Evolutionary conservation across 2,797 vertebrate species (phyloP).

Genomic region (Erethizon dorsatum): DNA sequence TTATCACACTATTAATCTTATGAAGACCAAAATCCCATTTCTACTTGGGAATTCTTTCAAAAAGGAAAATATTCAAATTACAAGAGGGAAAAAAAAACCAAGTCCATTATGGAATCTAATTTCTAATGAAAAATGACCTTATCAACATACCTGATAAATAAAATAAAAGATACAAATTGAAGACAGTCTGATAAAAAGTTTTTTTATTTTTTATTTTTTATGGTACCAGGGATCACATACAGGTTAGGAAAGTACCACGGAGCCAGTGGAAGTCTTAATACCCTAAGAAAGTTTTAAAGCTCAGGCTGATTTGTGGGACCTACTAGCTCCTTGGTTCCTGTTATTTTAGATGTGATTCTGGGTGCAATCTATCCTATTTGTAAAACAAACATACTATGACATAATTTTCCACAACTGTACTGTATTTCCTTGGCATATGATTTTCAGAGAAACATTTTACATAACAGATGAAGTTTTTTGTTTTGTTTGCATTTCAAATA

Average conservation of each 20-base stretch:
- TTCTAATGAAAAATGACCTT: constrained; percentile 56
- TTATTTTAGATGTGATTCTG: constrained; percentile 25
- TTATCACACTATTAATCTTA: neutral
- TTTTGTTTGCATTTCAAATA: neutral
- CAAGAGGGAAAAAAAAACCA: neutral
- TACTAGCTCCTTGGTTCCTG: neutral
- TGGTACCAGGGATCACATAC: neutral
- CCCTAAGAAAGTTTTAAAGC: neutral
- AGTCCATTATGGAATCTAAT: neutral
- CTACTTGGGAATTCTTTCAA: constrained; percentile 52
- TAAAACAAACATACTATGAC: neutral
- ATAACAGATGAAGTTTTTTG: neutral
- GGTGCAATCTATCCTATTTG: neutral
- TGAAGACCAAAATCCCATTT: constrained; percentile 17
- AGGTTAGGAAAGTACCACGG: neutral
- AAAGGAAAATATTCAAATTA: constrained; percentile 22
- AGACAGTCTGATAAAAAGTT: neutral
- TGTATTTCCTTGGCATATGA: neutral
- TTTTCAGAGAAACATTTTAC: constrained; percentile 21
- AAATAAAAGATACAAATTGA: constrained; percentile 57
- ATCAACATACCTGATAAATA: neutral
- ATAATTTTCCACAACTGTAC: neutral
- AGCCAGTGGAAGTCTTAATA: constrained; percentile 12
- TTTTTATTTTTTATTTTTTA: neutral
- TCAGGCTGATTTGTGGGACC: neutral